These are phyloP conservation scores for Rhingia campestris DNA, from an alignment of 2,888 invertebrate species.

Conservation along the genomic window DNA sequence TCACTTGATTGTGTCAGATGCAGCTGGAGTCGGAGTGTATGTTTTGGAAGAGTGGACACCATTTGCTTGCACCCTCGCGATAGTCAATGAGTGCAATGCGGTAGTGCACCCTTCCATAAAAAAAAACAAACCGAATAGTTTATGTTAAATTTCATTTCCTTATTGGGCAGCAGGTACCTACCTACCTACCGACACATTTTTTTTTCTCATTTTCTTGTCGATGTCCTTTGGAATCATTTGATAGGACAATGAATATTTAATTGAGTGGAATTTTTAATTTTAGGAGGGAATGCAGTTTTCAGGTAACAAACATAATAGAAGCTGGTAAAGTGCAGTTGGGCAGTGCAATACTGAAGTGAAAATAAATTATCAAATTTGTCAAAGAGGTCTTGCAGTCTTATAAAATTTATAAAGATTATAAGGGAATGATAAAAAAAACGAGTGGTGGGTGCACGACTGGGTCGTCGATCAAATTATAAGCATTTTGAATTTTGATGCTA, in stretches of 20 bases:
- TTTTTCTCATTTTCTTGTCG: neutral
- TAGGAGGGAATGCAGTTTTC: neutral
- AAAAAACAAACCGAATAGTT: slow-evolving; percentile 23
- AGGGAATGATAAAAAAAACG: too few species aligned
- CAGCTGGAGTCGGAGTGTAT: slow-evolving; percentile 71
- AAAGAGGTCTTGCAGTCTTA: too few species aligned
- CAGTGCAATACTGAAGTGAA: too few species aligned
- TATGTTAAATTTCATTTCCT: slow-evolving; percentile 23
- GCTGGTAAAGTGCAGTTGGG: too few species aligned
- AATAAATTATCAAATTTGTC: too few species aligned
- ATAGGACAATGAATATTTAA: slow-evolving; percentile 3
- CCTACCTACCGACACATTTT: slow-evolving; percentile 2
- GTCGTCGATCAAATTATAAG: too few species aligned
- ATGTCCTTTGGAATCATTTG: slow-evolving; percentile 26
- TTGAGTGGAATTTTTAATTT: slow-evolving; percentile 8
- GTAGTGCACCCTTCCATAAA: slow-evolving; percentile 58
- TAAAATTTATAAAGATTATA: too few species aligned
- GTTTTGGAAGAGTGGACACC: slow-evolving; percentile 72
- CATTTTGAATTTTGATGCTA: too few species aligned
- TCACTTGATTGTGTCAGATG: slow-evolving; percentile 70
- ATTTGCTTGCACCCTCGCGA: slow-evolving; percentile 42
- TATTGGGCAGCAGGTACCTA: slow-evolving; percentile 18
- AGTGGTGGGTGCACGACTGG: too few species aligned
- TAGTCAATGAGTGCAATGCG: slow-evolving; percentile 26
- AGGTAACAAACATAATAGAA: neutral